Evolutionary conservation across 2,888 invertebrate genomes (phyloP), one percentile per base, ranked within the genome.

Genomic region (Dolichomitus sp.): DNA sequence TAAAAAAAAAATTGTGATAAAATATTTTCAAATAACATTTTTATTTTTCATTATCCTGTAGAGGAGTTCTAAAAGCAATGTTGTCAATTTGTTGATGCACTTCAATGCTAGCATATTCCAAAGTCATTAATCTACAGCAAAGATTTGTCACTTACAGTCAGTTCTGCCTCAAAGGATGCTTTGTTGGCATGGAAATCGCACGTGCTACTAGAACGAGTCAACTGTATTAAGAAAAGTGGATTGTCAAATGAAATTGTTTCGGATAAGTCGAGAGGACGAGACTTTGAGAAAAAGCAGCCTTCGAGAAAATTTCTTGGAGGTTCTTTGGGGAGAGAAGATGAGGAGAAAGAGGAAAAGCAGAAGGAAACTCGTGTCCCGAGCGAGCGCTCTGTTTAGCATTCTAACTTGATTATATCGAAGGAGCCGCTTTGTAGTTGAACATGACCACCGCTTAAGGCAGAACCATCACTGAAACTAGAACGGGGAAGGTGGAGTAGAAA

Each of bases 341-440:
- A 37, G 37, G 27, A 23, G 42, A 6, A 42, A 23, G 27, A 23
- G 42, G 12, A 42, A 23, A 19, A 23, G 40, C 27, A 19, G 14
- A 40, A 12, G 45, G 19, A 65, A 65, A 42, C 45, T 45, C 23
- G 19, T 12, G 63, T 33, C 57, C 17, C 27, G 23, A 42, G 45
- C 54, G 66, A 59, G 73, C 61, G 37, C 78, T 69, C 61, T 85
- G 65, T 84, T 84, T 59, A 61, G 72, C 52, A 77, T 76, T 81
- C 76, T 82, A 86, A 88, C 84, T 86, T 83, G 81, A 87, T 88
- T 85, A 78, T 68, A 81, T 84, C 65, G 79, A 75, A 68, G 30
- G 27, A 19, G 4, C 23, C 27, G 63, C 66, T 66, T 66, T 66
- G 48, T 63, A 52, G 23, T 59, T n/a, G 19, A 59, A 59, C 30